These are phyloP conservation scores for Conchocele bisecta DNA, from an alignment of 2,888 invertebrate genomes.

Conservation along the genomic window DNA sequence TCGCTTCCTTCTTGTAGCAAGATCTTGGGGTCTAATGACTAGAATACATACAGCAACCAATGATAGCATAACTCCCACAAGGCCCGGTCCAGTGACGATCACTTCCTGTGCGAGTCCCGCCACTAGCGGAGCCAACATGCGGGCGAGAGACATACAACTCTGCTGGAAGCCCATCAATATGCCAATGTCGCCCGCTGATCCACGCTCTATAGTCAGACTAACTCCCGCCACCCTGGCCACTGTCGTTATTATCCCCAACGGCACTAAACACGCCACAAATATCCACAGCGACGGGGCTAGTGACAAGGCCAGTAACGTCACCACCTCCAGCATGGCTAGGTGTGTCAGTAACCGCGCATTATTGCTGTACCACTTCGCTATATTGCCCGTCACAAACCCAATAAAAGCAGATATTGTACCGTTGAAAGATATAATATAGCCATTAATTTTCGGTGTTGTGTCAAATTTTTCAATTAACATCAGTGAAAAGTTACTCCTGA, in stretches of 20 bases:
- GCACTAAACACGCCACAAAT: slow-evolving; percentile 70
- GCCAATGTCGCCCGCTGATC: slow-evolving; percentile 72
- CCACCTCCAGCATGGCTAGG: slow-evolving; percentile 66
- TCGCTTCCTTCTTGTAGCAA: not conserved
- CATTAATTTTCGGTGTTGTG: slow-evolving; percentile 72
- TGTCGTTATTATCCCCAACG: slow-evolving; percentile 77
- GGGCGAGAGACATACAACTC: slow-evolving; percentile 79
- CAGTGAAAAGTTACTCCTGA: slow-evolving; percentile 78
- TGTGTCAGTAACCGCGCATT: slow-evolving; percentile 70
- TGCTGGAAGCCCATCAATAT: slow-evolving; percentile 81
- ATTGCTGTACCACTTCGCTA: slow-evolving; percentile 70
- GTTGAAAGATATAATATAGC: slow-evolving; percentile 81
- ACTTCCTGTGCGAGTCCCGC: slow-evolving; percentile 79
- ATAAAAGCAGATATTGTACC: slow-evolving; percentile 75
- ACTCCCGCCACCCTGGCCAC: slow-evolving; percentile 77
- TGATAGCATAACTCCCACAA: slow-evolving; percentile 82
- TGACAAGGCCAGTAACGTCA: slow-evolving; percentile 59
- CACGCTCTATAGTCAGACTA: slow-evolving; percentile 75
- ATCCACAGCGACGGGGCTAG: slow-evolving; percentile 67
- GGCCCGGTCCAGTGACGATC: slow-evolving; percentile 77
- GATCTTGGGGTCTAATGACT: slow-evolving; percentile 58
- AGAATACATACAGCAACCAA: slow-evolving; percentile 85
- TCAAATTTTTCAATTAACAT: slow-evolving; percentile 75
- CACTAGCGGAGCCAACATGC: slow-evolving; percentile 80
- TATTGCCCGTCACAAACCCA: slow-evolving; percentile 77